Percentiles rank a stretch among this genome's conserved stretches.
phyloP scores from a whole-genome alignment of 2,888 invertebrate genomes.

The Mystacides longicornis region DNA sequence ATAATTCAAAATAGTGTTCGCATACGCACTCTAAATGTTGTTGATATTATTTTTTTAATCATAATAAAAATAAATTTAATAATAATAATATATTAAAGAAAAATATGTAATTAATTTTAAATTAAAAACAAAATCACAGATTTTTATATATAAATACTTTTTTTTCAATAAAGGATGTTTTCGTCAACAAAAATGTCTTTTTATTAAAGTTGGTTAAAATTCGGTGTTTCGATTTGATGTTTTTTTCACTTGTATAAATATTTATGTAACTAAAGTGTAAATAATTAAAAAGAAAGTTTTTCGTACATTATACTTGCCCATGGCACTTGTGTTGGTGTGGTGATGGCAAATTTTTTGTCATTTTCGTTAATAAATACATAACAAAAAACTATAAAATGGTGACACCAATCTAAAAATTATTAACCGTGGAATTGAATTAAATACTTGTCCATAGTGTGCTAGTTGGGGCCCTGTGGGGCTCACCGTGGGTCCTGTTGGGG shows the following conservation, averaged over 20 bases:
- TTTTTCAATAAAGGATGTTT: not conserved
- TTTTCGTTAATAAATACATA: not conserved
- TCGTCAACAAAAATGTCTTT: not conserved
- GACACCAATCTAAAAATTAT: not conserved
- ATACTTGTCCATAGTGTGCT: not conserved
- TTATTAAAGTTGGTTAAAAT: not conserved
- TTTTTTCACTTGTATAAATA: too few species aligned
- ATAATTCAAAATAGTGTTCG: not conserved
- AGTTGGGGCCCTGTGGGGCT: not conserved
- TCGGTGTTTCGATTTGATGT: too few species aligned
- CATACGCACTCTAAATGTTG: not conserved
- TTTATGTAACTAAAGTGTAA: too few species aligned
- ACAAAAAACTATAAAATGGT: not conserved
- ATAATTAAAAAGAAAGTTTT: too few species aligned
- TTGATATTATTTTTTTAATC: too few species aligned
- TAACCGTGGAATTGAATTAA: not conserved
- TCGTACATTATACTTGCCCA: too few species aligned
- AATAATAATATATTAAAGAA: not conserved
- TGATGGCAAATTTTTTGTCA: too few species aligned
- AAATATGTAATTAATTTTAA: not conserved
- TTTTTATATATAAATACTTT: slow-evolving; percentile 1
- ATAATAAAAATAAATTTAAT: slow-evolving; percentile 1
- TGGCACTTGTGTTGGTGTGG: not conserved
- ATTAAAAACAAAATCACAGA: not conserved
- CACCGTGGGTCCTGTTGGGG: not conserved